Base-by-base conservation (phyloP, 1,140 invertebrate genomes). In the Drosophila bocqueti region DNA sequence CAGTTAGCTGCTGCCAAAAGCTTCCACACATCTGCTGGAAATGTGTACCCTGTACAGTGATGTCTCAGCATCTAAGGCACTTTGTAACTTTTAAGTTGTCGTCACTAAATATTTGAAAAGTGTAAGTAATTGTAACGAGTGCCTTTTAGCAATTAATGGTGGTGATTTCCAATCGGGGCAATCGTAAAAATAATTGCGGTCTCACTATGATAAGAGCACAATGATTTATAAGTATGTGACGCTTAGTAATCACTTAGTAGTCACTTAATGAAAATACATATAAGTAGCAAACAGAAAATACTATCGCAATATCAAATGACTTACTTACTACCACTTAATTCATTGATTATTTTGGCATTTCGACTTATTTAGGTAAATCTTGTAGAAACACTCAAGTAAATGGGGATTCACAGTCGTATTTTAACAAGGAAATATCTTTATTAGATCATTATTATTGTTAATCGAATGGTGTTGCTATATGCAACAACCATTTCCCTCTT, bases 1-100 rank as follows among this genome's bases (percentile, higher is more conserved):
- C 63, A 65, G 54, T 60, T 65, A 65, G 63, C 62, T 57, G 63
- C 62, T 57, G 60, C 34, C 49, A 40, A 63, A 63, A 63, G 60
- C 60, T 26, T 38, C 50, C 31, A 57, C 31, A 57, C 34, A 57
- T 18, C 34, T 57, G 60, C 60, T 34, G 31, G 34, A 62, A 61
- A 36, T 59, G 40, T 29, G 26, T 59, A 46, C 16, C 15, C 18
- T 57, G 55, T 58, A 62, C 46, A 29, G 60, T 62, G 46, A 24
- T 15, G 11, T 13, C 31, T 52, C 43, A 13, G 24, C 13, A 24
- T 13, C 13, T 16, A 9, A 26, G 4, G 4, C 24, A 49, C 46
- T 21, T 18, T 13, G 1, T 13, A 31, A 7, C 40, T 3, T n/a
- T n/a, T n/a, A 6, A 58, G 7, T 42, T n/a, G 16, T 15, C 8